A percentile compares a stretch with the other conserved stretches of the same genome.
Evolutionary conservation across 2,113 vertebrate species (phyloP).

Genomic region (Ivindomyrus marchei): DNA sequence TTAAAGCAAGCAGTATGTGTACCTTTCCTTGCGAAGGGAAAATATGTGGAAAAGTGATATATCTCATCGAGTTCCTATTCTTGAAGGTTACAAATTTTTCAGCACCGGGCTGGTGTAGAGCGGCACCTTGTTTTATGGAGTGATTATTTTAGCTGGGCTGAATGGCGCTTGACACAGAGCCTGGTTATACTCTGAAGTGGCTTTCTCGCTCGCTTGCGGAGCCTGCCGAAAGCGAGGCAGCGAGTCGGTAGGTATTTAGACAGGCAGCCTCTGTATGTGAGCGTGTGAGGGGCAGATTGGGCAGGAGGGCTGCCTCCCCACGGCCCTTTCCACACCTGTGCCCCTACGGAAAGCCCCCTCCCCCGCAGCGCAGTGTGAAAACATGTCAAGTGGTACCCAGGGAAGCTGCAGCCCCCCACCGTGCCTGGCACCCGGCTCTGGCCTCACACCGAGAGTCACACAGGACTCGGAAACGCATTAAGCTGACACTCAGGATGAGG

Average conservation of each 20-base stretch:
- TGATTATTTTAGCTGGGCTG: constrained; percentile 34
- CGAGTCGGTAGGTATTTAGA: not conserved
- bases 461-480: not conserved
- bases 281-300: not conserved
- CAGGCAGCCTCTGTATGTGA: not conserved
- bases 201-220: not conserved
- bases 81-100: constrained; percentile 57
- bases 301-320: not conserved
- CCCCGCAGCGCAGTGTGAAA: not conserved
- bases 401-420: not conserved
- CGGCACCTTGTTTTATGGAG: constrained; percentile 48
- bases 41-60: constrained; percentile 55
- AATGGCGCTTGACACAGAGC: not conserved
- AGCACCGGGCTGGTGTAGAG: constrained; percentile 40
- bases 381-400: not conserved
- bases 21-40: constrained; percentile 43
- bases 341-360: not conserved
- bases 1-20: constrained; percentile 59
- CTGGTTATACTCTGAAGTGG: not conserved
- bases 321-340: not conserved
- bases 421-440: not conserved
- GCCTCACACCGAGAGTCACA: not conserved
- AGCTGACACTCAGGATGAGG: not conserved
- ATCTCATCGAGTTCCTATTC: constrained; percentile 57
- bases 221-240: not conserved